Conservation (phyloP, 2,797 vertebrate genomes). For the Neopelma chrysocephalum region DNA sequence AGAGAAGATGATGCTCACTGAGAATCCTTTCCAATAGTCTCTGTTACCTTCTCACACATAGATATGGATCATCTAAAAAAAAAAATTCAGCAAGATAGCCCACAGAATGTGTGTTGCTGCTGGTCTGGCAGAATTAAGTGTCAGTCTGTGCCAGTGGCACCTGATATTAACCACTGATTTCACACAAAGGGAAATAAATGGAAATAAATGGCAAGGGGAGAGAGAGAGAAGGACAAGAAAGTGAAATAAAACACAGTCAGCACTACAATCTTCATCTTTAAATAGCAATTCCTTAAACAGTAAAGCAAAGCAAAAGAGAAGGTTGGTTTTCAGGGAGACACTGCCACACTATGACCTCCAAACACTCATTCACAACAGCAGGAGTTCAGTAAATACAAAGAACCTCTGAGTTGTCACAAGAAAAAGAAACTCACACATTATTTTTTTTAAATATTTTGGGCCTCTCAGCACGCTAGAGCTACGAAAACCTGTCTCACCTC, state of each 20-base stretch:
- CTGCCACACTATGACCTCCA: background rate
- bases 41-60: background rate
- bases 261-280: background rate
- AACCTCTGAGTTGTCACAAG: background rate
- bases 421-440: background rate
- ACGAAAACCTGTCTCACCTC: background rate
- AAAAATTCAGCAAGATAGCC: background rate
- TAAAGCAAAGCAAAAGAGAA: background rate
- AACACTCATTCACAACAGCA: background rate
- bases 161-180: background rate
- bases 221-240: background rate
- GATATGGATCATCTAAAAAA: background rate
- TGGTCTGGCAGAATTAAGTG: background rate
- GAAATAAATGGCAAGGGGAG: background rate
- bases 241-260: background rate
- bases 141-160: background rate
- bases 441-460: background rate
- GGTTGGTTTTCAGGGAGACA: background rate
- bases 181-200: background rate
- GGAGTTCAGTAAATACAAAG: background rate
- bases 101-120: background rate
- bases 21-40: background rate
- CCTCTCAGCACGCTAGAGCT: background rate
- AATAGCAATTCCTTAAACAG: background rate
- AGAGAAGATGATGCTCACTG: background rate